phyloP scores from a whole-genome alignment of 1,140 invertebrate species.

The Microplitis demolitor region DNA sequence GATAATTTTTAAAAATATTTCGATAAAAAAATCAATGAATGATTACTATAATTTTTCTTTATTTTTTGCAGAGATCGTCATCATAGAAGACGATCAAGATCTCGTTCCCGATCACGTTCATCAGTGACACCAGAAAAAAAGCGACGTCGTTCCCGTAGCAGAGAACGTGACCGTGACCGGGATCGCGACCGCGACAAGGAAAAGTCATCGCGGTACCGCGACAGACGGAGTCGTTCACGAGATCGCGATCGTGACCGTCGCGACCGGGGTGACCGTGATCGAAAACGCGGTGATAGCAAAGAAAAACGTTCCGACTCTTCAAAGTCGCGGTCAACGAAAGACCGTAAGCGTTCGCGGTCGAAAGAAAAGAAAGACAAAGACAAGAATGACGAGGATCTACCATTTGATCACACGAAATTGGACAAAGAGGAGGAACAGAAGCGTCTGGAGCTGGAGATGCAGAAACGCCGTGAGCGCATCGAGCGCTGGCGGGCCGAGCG shows the following conservation, averaged over 20 bases:
- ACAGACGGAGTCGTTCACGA: conserved; percentile 51
- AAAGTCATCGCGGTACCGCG: conserved; percentile 53
- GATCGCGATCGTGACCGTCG: conserved; percentile 48
- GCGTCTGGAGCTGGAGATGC: conserved; percentile 93
- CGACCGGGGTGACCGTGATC: conserved; percentile 50
- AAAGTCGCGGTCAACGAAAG: conserved; percentile 58
- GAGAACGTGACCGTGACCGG: conserved; percentile 65
- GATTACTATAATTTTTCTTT: conserved; percentile 23
- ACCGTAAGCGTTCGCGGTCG: conserved; percentile 56
- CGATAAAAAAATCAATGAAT: background rate
- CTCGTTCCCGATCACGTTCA: conserved; percentile 54
- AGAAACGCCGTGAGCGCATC: conserved; percentile 83
- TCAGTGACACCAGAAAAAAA: conserved; percentile 67
- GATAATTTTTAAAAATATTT: background rate
- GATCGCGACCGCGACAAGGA: conserved; percentile 65
- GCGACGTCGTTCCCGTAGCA: conserved; percentile 68
- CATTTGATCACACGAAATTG: conserved; percentile 74
- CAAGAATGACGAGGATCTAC: conserved; percentile 64
- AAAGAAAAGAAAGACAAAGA: conserved; percentile 63
- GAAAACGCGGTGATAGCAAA: conserved; percentile 59
- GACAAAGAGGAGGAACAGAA: conserved; percentile 89
- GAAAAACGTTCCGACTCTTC: conserved; percentile 61
- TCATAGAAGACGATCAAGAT: conserved; percentile 53
- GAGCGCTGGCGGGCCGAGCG: conserved; percentile 64
- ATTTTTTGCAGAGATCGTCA: conserved; percentile 48